phyloP scores from a whole-genome alignment of 1,140 invertebrate genomes.

The Lepidurus arcticus region DNA sequence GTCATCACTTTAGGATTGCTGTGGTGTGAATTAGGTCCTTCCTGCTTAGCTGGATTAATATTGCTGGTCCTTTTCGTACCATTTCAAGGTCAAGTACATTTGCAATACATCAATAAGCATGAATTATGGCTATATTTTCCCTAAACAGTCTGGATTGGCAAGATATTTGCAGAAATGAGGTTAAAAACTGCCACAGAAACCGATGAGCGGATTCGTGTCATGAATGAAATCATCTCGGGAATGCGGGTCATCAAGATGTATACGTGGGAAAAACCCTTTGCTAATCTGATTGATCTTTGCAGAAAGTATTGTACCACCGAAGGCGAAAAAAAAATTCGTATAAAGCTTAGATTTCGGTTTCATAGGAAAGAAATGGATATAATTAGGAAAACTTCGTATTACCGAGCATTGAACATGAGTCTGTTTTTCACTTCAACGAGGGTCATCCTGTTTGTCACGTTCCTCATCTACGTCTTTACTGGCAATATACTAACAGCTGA shows the following conservation, averaged over 20 bases:
- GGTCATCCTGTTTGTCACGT: slow-evolving; percentile 47
- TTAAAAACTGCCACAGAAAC: slow-evolving; percentile 59
- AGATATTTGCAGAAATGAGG: slow-evolving; percentile 57
- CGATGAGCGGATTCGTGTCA: slow-evolving; percentile 73
- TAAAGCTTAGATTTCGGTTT: slow-evolving; percentile 20
- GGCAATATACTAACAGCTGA: slow-evolving; percentile 45
- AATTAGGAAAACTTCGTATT: slow-evolving; percentile 45
- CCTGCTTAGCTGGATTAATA: slow-evolving; percentile 68
- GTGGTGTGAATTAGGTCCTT: slow-evolving; percentile 64
- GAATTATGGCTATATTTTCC: slow-evolving; percentile 36
- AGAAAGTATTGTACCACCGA: slow-evolving; percentile 35
- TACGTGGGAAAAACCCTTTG: slow-evolving; percentile 43
- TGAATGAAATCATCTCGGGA: slow-evolving; percentile 76
- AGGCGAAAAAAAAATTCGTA: neutral
- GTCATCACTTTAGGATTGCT: slow-evolving; percentile 68
- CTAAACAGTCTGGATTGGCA: slow-evolving; percentile 59
- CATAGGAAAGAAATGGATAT: slow-evolving; percentile 44
- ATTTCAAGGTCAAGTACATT: slow-evolving; percentile 59
- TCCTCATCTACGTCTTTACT: slow-evolving; percentile 44
- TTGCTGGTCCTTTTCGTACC: slow-evolving; percentile 75
- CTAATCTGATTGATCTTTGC: slow-evolving; percentile 38
- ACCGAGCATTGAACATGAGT: slow-evolving; percentile 46
- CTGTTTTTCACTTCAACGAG: slow-evolving; percentile 45
- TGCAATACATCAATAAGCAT: too few relatives aligned
- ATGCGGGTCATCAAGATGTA: slow-evolving; percentile 53